Evolutionary conservation across 2,888 invertebrate species (phyloP).

Genomic region (Platycheirus rosarum): DNA sequence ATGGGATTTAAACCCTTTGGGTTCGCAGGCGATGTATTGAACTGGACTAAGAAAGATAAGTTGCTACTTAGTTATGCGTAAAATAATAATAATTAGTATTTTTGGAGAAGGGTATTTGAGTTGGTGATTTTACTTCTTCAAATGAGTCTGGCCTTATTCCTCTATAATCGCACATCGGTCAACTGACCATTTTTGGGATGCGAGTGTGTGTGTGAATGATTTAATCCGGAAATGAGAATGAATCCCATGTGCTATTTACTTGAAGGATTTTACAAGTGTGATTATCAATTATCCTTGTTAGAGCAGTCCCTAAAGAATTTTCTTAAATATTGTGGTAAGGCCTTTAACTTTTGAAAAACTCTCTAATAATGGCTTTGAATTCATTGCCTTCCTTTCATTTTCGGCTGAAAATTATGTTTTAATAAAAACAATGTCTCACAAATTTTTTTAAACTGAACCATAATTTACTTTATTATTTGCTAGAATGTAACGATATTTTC

Average conservation of each 20-base stretch:
- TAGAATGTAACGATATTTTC: too few relatives aligned
- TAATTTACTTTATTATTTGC: too few relatives aligned
- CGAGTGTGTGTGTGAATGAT: constrained; percentile 12
- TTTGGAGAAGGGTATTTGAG: constrained; percentile 55
- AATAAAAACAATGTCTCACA: too few relatives aligned
- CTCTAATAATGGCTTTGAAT: too few relatives aligned
- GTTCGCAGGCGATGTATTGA: constrained; percentile 46
- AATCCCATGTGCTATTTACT: constrained; percentile 59
- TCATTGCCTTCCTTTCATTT: too few relatives aligned
- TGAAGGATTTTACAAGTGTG: constrained; percentile 29
- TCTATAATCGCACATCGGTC: constrained; percentile 72
- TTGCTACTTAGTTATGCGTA: constrained; percentile 72
- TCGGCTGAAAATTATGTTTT: too few relatives aligned
- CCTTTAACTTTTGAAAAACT: too few relatives aligned
- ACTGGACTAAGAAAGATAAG: constrained; percentile 74
- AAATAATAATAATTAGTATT: constrained; percentile 64
- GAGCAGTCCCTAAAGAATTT: too few relatives aligned
- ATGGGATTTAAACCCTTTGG: constrained; percentile 39
- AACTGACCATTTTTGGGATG: constrained; percentile 49
- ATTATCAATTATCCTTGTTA: too few relatives aligned
- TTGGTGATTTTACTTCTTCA: constrained; percentile 1
- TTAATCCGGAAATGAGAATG: constrained; percentile 69
- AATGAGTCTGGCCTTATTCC: constrained; percentile 40
- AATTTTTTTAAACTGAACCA: too few relatives aligned
- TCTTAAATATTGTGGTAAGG: too few relatives aligned